These are phyloP conservation scores for Clanis bilineata DNA, from an alignment of 2,888 invertebrate genomes.

Conservation along the genomic window DNA sequence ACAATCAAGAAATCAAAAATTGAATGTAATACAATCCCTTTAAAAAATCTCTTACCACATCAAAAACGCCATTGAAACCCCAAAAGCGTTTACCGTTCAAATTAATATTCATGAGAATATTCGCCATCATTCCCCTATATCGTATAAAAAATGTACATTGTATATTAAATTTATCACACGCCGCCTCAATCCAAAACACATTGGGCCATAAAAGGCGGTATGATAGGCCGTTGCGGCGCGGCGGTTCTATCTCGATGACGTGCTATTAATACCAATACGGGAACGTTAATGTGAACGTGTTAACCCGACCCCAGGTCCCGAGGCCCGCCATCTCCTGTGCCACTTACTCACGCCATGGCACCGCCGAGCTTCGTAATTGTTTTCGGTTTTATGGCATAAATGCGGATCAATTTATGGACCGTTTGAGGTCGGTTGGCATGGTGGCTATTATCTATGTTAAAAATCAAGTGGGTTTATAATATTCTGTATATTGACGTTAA, in stretches of 20 bases:
- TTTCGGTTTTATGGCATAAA: slow-evolving; percentile 66
- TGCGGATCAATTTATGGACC: slow-evolving; percentile 17
- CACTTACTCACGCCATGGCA: slow-evolving; percentile 64
- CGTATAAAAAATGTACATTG: slow-evolving; percentile 16
- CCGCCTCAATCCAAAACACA: slow-evolving; percentile 32
- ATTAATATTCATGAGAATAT: slow-evolving; percentile 4
- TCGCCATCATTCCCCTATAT: background rate
- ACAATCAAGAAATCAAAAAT: background rate
- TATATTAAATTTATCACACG: slow-evolving; percentile 21
- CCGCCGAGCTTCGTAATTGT: slow-evolving; percentile 65
- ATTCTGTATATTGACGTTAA: no score
- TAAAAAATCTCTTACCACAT: background rate
- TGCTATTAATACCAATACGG: slow-evolving; percentile 73
- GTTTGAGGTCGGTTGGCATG: no score
- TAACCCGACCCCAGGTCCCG: slow-evolving; percentile 45
- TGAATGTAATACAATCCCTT: background rate
- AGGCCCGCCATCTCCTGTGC: slow-evolving; percentile 25
- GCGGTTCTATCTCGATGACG: slow-evolving; percentile 68
- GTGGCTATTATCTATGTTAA: no score
- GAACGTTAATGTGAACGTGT: slow-evolving; percentile 61
- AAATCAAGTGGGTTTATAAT: no score
- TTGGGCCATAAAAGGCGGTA: slow-evolving; percentile 40
- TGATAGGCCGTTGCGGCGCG: slow-evolving; percentile 27
- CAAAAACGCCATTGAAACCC: background rate
- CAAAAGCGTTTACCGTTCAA: background rate